Conservation (phyloP, 2,113 vertebrate species). For the Mohoua ochrocephala region DNA sequence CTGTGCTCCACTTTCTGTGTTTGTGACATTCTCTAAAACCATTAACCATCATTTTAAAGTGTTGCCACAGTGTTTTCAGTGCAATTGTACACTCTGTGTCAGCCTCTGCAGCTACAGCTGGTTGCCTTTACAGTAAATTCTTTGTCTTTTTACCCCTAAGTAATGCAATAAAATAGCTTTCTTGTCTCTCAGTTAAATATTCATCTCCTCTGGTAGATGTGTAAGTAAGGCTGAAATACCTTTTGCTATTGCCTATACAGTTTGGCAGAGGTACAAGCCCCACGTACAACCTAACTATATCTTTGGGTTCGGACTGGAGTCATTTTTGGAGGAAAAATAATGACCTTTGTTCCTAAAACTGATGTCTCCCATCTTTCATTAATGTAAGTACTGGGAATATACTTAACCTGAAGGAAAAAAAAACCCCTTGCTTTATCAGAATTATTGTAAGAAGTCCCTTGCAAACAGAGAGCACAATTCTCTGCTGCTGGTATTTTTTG, state of each 20-base stretch:
- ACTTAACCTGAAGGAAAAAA: not conserved
- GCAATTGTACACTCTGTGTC: not conserved
- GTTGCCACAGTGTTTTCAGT: not conserved
- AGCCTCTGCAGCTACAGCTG: not conserved
- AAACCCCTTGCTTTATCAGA: not conserved
- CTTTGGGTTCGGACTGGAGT: not conserved
- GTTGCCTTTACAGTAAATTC: not conserved
- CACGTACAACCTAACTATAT: not conserved
- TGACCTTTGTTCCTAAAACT: not conserved
- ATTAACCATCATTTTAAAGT: not conserved
- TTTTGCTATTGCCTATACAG: not conserved
- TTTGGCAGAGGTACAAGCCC: not conserved
- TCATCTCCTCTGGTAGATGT: not conserved
- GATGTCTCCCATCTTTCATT: not conserved
- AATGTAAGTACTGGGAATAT: not conserved
- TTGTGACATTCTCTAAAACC: not conserved
- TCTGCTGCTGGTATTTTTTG: not conserved
- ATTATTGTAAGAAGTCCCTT: not conserved
- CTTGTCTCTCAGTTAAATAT: constrained; percentile 15
- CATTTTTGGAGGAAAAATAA: not conserved
- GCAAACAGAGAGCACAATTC: not conserved
- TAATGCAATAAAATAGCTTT: constrained; percentile 11
- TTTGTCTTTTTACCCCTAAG: not conserved
- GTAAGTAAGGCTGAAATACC: not conserved
- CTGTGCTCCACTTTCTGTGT: not conserved